Evolutionary conservation across 2,888 invertebrate species (phyloP).

Genomic region (Octonoba sinensis): DNA sequence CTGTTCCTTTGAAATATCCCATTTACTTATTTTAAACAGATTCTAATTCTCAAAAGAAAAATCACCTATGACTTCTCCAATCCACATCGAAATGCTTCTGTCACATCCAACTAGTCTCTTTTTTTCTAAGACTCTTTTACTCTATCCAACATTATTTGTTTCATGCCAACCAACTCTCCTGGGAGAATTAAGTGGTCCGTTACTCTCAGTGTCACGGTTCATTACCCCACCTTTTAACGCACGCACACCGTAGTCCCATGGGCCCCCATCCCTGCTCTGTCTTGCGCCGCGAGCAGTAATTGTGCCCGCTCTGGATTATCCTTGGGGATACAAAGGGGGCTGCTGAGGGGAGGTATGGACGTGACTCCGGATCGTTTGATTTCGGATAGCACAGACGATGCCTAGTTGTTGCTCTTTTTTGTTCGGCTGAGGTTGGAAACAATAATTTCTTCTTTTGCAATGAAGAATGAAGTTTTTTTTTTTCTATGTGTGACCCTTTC

Average conservation of each 20-base stretch:
- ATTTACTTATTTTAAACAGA: too few relatives aligned
- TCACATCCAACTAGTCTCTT: neutral
- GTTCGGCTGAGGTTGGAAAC: constrained; percentile 1
- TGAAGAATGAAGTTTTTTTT: too few relatives aligned
- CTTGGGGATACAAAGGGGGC: neutral
- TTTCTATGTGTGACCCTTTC: too few relatives aligned
- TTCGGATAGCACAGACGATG: constrained; percentile 2
- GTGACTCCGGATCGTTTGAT: constrained; percentile 31
- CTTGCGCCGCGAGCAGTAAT: constrained; percentile 20
- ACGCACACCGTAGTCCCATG: constrained; percentile 12
- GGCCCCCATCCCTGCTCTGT: neutral
- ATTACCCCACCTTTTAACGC: constrained; percentile 54
- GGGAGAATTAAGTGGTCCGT: constrained; percentile 48
- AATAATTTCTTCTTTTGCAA: too few relatives aligned
- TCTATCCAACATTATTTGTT: neutral
- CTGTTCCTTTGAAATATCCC: too few relatives aligned
- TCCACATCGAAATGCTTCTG: too few relatives aligned
- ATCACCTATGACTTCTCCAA: too few relatives aligned
- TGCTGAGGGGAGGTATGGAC: constrained; percentile 11
- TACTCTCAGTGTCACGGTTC: constrained; percentile 50
- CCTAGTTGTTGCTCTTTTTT: constrained; percentile 1
- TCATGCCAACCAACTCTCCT: constrained; percentile 1
- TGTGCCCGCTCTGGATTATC: constrained; percentile 23
- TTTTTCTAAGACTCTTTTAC: neutral
- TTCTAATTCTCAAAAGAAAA: too few relatives aligned